Evolutionary conservation across 92 coral and sea anemone genomes (phyloP), one percentile per base, ranked within the genome.

Genomic region (Heteractis magnifica): DNA sequence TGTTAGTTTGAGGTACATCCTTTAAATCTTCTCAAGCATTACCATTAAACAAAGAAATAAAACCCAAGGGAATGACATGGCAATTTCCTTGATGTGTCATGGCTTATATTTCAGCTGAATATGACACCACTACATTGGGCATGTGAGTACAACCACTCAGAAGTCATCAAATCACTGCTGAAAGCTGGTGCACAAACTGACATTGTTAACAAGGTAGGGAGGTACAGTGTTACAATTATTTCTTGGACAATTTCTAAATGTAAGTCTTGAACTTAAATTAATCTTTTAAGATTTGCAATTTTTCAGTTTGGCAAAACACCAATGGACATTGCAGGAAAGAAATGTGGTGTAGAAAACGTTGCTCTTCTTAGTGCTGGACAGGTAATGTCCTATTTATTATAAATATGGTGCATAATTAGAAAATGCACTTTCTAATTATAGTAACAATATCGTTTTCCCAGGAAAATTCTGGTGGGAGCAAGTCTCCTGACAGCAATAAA

Each of bases 61-160:
- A 1, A 34, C 44, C 44, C 44, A 34, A 34, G 44, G 44, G 44
- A 34, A 34, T 34, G 44, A 34, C 44, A 34, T 34, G 44, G 44
- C 44, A 34, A 34, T 34, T 2, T 34, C 23, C 8, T 62, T 62
- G 23, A 18, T 16, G 23, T 9, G 14, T 56, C 4, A 8, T 72
- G 72, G 9, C 51, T 10, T 13, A 8, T 16, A 9, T 76, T 83
- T 44, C 71, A 96, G 99, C 86, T 96, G 41, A 96, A 96, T 88
- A 96, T 96, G 99, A 96, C 99, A 8, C 99, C 99, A 19, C 90
- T 96, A 20, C 99, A 96, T 60, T 96, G 99, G 99, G 99, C 99
- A 0, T 96, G 99, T 89, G 99, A 96, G 71, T 91, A 91, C 82
- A 95, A 93, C 23, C 94, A 96, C 77, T 84, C 91, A 15, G 98